Percentiles rank a stretch among this genome's conserved stretches.
phyloP scores from a whole-genome alignment of 2,888 invertebrate genomes.

The Trissoscelio sp. region DNA sequence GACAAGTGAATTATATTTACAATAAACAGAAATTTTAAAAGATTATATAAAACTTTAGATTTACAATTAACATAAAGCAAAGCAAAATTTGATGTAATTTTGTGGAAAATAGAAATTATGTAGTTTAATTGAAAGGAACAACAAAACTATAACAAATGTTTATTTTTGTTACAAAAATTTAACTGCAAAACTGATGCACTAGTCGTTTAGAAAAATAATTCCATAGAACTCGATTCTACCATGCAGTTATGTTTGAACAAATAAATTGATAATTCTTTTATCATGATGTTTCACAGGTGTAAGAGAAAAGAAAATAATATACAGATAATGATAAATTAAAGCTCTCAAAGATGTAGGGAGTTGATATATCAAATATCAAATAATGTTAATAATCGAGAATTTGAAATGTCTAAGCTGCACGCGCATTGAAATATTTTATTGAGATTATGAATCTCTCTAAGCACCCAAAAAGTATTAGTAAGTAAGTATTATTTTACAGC shows the following conservation, averaged over 20 bases:
- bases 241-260: slow-evolving; percentile 58
- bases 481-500: slow-evolving; percentile 62
- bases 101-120: background rate
- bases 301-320: slow-evolving; percentile 61
- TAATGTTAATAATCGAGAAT: slow-evolving; percentile 63
- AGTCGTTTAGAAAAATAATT: slow-evolving; percentile 7
- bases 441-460: slow-evolving; percentile 59
- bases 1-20: slow-evolving; percentile 26
- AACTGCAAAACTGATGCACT: slow-evolving; percentile 37
- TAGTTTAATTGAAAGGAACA: background rate
- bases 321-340: slow-evolving; percentile 63
- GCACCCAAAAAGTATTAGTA: slow-evolving; percentile 68
- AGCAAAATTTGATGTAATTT: background rate
- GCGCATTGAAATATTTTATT: slow-evolving; percentile 72
- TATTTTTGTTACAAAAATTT: background rate
- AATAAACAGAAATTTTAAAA: slow-evolving; percentile 1
- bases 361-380: slow-evolving; percentile 50
- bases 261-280: slow-evolving; percentile 34
- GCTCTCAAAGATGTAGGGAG: slow-evolving; percentile 50
- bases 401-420: slow-evolving; percentile 70
- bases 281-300: slow-evolving; percentile 51
- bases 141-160: background rate
- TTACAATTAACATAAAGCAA: slow-evolving; percentile 5
- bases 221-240: slow-evolving; percentile 50
- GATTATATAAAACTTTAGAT: slow-evolving; percentile 24